A percentile compares a stretch with the other conserved stretches of the same genome.
These are phyloP conservation scores for Microcebus jonahi DNA, from an alignment of 2,113 vertebrate species.

Conservation along the genomic window DNA sequence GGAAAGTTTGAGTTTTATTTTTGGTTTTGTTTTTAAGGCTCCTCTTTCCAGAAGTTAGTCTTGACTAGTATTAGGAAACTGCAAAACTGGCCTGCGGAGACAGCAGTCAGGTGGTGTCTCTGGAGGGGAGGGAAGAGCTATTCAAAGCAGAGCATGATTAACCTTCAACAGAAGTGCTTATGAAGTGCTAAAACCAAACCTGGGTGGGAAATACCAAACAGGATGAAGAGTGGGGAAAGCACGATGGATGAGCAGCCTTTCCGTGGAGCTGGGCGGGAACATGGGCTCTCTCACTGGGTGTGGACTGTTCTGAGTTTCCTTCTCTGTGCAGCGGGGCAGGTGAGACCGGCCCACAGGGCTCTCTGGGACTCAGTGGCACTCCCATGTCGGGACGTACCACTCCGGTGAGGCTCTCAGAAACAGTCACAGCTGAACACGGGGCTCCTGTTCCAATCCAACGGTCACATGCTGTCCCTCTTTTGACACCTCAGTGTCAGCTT, in stretches of 20 bases:
- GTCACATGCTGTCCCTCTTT: background rate
- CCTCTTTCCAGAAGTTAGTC: background rate
- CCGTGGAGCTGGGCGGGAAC: no score
- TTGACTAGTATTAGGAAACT: background rate
- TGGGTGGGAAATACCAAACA: rapidly evolving
- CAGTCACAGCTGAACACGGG: background rate
- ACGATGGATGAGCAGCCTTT: rapidly evolving
- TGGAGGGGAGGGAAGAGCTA: background rate
- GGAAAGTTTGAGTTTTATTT: background rate
- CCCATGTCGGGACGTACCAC: rapidly evolving
- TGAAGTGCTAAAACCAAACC: background rate
- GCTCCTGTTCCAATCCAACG: background rate
- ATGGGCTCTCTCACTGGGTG: no score
- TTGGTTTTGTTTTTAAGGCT: background rate
- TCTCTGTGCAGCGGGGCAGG: background rate
- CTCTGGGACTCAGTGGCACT: background rate
- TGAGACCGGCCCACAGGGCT: background rate
- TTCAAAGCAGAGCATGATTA: rapidly evolving
- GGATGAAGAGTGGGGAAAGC: rapidly evolving
- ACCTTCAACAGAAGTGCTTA: background rate
- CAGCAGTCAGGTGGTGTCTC: background rate
- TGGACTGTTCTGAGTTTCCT: no score
- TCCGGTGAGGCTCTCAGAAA: background rate
- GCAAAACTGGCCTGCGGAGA: background rate
- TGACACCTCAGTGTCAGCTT: background rate